phyloP scores from a whole-genome alignment of 2,888 invertebrate species.

The Margaritifera margaritifera region DNA sequence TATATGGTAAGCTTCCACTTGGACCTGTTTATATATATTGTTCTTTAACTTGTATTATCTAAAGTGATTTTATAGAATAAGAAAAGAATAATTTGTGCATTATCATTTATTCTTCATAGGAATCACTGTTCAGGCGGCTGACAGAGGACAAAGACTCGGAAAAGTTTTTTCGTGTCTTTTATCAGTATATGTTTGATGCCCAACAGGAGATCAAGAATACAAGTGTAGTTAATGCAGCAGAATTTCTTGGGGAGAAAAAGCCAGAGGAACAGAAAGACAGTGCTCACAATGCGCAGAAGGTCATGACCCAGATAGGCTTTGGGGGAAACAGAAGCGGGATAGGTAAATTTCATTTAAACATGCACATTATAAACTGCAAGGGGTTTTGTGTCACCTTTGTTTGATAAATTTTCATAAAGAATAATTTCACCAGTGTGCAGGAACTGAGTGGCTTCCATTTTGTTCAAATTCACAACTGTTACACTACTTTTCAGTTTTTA shows the following conservation, averaged over 20 bases:
- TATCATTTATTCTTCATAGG: constrained; percentile 69
- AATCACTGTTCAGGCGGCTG: constrained; percentile 90
- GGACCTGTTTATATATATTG: no score
- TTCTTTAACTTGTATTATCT: no score
- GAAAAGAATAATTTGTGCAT: not conserved
- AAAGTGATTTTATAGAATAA: no score
- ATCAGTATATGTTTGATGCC: constrained; percentile 94
- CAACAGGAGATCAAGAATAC: constrained; percentile 95
- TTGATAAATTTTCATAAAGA: not conserved
- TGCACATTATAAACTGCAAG: no score
- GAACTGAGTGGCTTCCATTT: no score
- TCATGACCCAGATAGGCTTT: no score
- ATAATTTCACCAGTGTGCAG: not conserved
- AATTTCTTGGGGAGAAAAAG: constrained; percentile 48
- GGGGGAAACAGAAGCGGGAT: no score
- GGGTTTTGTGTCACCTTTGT: no score
- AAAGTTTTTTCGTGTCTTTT: constrained; percentile 95
- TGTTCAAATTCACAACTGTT: no score
- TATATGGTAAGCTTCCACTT: no score
- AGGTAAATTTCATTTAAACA: no score
- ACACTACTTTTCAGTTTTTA: no score
- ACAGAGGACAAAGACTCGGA: constrained; percentile 81
- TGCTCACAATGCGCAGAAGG: not conserved
- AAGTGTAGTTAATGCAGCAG: constrained; percentile 79
- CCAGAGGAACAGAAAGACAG: constrained; percentile 38